A percentile compares a stretch with the other conserved stretches of the same genome.
These are phyloP conservation scores for Nyctibius bracteatus DNA, from an alignment of 2,113 vertebrate species.

Conservation along the genomic window DNA sequence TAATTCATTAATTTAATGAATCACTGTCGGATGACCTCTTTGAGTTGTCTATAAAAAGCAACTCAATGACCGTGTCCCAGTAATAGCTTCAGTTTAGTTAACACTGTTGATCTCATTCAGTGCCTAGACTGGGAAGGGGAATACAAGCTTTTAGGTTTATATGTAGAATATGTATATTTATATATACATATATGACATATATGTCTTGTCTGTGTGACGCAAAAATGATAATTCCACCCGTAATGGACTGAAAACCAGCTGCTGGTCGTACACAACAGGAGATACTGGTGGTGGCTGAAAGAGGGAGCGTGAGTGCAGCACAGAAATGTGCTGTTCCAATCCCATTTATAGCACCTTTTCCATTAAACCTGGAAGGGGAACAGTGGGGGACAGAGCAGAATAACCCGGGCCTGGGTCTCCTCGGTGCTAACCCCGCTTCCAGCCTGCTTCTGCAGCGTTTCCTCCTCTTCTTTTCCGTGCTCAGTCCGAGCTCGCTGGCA, in stretches of 20 bases:
- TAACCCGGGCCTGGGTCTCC: not conserved
- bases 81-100: not conserved
- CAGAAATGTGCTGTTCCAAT: not conserved
- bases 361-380: not conserved
- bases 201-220: not conserved
- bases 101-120: not conserved
- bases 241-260: not conserved
- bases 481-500: not conserved
- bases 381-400: not conserved
- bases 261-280: not conserved
- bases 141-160: not conserved
- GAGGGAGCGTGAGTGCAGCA: not conserved
- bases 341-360: not conserved
- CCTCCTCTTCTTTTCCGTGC: not conserved
- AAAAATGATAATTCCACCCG: not conserved
- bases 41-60: not conserved
- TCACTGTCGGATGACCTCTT: not conserved
- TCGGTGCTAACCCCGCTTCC: conserved; percentile 29
- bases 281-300: not conserved
- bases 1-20: not conserved
- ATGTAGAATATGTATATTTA: not conserved
- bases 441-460: conserved; percentile 29
- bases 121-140: not conserved
- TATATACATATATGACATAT: not conserved
- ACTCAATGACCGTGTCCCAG: not conserved